Base-by-base conservation (phyloP, 2,113 vertebrate genomes). In the Ammospiza nelsoni region DNA sequence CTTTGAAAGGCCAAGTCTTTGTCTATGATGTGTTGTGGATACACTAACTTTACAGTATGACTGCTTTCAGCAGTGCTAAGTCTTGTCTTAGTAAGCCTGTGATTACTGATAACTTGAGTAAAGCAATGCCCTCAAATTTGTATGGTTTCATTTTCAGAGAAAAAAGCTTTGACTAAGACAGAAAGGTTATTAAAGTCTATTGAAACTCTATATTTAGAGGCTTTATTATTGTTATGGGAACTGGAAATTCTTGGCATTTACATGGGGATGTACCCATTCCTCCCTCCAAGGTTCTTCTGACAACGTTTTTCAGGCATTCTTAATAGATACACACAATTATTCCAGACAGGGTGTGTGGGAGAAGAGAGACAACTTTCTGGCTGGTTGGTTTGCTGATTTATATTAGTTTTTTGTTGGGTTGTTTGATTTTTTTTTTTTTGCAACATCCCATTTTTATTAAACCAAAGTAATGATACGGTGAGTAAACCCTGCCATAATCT, bases 341-440 rank as follows among this genome's bases (percentile, higher is more conserved):
- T 95, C 6, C 1, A 1, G 5, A 15, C 3, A 5, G 4, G 2
- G 9, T 6, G 5, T 14, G 3, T 9, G 11, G 12, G 20, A 49
- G 18, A 52, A 27, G 15, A 4, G 12, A 58, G 6, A 48, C 4
- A 20, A 29, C 6, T 11, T 19, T 68, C 28, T 72, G 33, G 1
- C 5, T 77, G 9, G 4, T 46, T 85, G 8, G 6, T 52, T 91
- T 43, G 10, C 10, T 79, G 33, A 39, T 72, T 75, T 52, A 39
- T 13, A 52, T 85, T 51, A 29, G 24, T 4, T 63, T 41, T 68
- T 20, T 20, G 27, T 49, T 46, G 7, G 4, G 3, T 35, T 49
- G 14, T 16, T 69, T 35, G 7, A 1, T 10, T 13, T 22, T 21
- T 7, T 6, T 15, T 20, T 54, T 58, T 65, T 75, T 44, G 4